These are phyloP conservation scores for Poecile montanus DNA, from an alignment of 2,797 vertebrate species.

Conservation along the genomic window DNA sequence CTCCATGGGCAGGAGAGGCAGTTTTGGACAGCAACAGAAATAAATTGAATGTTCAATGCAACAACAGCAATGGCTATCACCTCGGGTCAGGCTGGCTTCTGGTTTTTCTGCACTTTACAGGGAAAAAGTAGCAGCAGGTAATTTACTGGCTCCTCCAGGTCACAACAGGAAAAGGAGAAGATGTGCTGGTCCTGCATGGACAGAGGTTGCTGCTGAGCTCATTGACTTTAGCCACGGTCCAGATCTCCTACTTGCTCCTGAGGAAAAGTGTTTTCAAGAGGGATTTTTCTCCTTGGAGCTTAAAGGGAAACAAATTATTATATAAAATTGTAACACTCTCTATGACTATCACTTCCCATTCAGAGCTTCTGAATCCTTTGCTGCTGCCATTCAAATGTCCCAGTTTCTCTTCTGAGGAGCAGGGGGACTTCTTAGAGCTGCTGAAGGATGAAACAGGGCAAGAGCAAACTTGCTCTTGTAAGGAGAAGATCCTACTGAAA, in stretches of 20 bases:
- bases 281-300: background rate
- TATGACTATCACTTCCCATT: background rate
- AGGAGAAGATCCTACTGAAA: background rate
- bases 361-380: background rate
- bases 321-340: background rate
- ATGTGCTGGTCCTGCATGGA: background rate
- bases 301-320: background rate
- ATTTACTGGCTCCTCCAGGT: background rate
- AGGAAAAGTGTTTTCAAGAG: background rate
- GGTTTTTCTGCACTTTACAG: background rate
- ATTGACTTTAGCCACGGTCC: rapidly evolving
- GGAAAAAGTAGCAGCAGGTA: background rate
- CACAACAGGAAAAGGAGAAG: background rate
- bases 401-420: rapidly evolving
- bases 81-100: background rate
- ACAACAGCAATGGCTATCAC: background rate
- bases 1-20: background rate
- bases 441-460: background rate
- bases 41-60: background rate
- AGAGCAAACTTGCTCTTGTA: background rate
- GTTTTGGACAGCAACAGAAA: background rate
- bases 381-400: rapidly evolving
- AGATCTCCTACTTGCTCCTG: background rate
- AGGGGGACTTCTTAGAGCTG: background rate
- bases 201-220: background rate